phyloP scores from a whole-genome alignment of 2,113 vertebrate species.

The Chaetura pelagica region DNA sequence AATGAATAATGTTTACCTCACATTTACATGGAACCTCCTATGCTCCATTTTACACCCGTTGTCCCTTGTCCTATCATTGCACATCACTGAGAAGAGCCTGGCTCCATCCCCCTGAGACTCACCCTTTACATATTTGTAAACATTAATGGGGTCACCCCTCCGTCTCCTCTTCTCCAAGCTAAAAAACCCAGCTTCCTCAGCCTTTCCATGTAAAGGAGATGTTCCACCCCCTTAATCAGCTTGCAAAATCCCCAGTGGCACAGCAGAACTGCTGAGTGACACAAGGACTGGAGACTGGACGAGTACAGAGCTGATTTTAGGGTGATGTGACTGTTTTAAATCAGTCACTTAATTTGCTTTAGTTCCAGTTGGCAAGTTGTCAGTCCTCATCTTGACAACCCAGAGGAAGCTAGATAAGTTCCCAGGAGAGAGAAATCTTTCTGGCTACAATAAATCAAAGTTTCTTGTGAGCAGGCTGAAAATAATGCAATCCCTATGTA shows the following conservation, averaged over 20 bases:
- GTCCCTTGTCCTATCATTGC: no score
- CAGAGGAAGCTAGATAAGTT: not conserved
- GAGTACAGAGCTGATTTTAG: not conserved
- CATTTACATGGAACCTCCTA: no score
- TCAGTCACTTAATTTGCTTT: not conserved
- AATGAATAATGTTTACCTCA: no score
- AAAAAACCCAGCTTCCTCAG: no score
- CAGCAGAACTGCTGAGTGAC: not conserved
- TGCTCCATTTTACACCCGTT: no score
- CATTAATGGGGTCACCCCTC: no score
- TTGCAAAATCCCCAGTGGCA: not conserved
- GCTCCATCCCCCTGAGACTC: no score
- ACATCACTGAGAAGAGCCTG: no score
- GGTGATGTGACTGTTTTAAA: not conserved
- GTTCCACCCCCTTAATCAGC: no score
- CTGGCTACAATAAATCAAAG: not conserved
- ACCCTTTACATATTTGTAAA: no score
- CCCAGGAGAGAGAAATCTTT: not conserved
- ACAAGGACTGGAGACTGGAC: not conserved
- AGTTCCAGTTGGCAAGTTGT: not conserved
- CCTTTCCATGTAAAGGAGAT: no score
- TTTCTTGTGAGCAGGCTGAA: not conserved
- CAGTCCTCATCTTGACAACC: not conserved
- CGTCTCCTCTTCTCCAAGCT: no score
- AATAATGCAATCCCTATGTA: not conserved